A percentile compares a stretch with the other conserved stretches of the same genome.
These are phyloP conservation scores for Pecten maximus DNA, from an alignment of 2,888 invertebrate species.

Conservation along the genomic window DNA sequence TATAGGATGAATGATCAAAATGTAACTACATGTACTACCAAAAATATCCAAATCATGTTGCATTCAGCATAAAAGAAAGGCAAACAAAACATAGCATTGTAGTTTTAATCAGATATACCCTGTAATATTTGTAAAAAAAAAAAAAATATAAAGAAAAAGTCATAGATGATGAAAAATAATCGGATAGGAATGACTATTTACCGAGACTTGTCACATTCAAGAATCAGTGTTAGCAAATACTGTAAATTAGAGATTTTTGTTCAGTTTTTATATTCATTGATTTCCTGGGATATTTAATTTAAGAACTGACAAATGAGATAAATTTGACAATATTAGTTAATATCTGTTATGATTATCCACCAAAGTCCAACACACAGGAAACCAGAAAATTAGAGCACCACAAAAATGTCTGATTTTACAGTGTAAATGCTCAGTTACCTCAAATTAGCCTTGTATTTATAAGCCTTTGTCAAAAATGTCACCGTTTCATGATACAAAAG, in stretches of 20 bases:
- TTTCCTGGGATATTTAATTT: no score
- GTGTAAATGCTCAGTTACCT: not conserved
- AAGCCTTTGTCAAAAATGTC: not conserved
- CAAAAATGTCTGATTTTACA: no score
- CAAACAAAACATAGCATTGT: not conserved
- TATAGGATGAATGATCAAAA: not conserved
- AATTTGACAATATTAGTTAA: no score
- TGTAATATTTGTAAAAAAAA: not conserved
- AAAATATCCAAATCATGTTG: not conserved
- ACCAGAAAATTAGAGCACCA: no score
- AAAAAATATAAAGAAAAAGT: no score
- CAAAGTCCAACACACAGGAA: no score
- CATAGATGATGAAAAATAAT: not conserved
- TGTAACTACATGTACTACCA: not conserved
- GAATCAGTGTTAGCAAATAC: no score
- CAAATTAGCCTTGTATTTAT: not conserved
- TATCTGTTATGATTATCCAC: no score
- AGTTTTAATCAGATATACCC: not conserved
- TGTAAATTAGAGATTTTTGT: no score
- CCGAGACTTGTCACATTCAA: no score
- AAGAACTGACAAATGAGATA: no score
- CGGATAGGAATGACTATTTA: not conserved
- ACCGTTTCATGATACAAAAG: not conserved
- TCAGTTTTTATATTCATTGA: no score
- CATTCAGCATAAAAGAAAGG: not conserved